Evolutionary conservation across 2,113 vertebrate genomes (phyloP).

Genomic region (Galbula dea): DNA sequence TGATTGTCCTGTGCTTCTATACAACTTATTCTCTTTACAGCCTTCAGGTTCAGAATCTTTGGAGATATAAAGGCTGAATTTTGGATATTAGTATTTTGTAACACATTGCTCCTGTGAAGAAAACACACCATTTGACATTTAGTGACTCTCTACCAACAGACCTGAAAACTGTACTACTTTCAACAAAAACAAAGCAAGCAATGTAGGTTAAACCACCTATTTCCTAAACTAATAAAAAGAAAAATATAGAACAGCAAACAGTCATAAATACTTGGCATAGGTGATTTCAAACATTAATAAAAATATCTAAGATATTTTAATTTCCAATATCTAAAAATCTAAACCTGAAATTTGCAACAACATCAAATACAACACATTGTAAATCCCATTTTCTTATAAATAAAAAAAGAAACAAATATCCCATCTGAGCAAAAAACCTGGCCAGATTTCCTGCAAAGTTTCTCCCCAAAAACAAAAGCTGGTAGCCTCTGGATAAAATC

Average conservation of each 20-base stretch:
- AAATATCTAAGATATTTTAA: not conserved
- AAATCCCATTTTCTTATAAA: not conserved
- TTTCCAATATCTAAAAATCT: not conserved
- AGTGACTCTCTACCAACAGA: not conserved
- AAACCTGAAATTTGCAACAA: not conserved
- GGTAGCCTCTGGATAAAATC: not conserved
- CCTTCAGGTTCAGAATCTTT: conserved; percentile 88
- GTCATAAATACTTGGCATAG: not conserved
- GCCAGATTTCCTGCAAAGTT: not conserved
- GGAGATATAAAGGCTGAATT: conserved; percentile 87
- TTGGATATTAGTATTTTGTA: conserved; percentile 87
- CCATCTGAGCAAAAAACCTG: not conserved
- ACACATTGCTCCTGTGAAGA: conserved; percentile 80
- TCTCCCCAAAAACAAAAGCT: not conserved
- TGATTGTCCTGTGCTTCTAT: conserved; percentile 78
- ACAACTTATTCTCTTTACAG: conserved; percentile 76
- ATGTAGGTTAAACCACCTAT: not conserved
- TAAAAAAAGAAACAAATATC: not conserved
- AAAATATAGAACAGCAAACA: not conserved
- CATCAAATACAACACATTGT: not conserved
- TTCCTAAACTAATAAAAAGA: not conserved
- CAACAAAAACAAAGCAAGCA: not conserved
- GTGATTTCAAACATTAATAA: not conserved
- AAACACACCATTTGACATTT: conserved; percentile 1
- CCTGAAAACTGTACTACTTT: not conserved